Conservation (phyloP, 2,113 vertebrate genomes). For the Rhineura floridana region DNA sequence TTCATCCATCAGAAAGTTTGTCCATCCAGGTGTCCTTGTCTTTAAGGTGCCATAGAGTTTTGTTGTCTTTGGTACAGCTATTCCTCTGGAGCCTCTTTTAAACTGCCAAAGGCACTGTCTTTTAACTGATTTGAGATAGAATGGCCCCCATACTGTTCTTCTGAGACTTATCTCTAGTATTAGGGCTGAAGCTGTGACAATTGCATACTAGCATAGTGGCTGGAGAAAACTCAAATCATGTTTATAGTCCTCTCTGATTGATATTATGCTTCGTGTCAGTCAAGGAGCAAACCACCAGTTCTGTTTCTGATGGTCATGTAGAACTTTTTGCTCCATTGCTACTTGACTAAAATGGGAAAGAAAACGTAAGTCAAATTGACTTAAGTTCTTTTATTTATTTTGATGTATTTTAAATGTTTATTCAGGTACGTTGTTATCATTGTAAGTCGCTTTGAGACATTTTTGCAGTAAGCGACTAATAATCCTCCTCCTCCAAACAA, state of each 20-base stretch:
- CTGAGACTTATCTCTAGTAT: background rate
- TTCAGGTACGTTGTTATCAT: too few species aligned
- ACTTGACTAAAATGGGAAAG: background rate
- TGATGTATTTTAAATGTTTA: too few species aligned
- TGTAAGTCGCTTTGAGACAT: too few species aligned
- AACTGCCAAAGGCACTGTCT: background rate
- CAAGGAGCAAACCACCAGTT: background rate
- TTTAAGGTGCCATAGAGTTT: background rate
- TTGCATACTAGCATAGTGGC: background rate
- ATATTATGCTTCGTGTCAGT: background rate
- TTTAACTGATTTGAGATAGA: background rate
- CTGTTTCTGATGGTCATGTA: background rate
- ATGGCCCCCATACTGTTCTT: background rate
- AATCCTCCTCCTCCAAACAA: too few species aligned
- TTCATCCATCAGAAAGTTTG: background rate
- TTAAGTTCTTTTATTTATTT: too few species aligned
- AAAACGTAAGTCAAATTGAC: too few species aligned
- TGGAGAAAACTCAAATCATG: background rate
- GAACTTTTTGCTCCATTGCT: background rate
- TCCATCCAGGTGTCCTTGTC: background rate
- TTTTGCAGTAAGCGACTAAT: too few species aligned
- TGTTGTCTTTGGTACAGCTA: background rate
- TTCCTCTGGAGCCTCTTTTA: background rate
- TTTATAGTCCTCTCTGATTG: too few species aligned
- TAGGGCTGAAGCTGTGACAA: background rate